These are phyloP conservation scores for Temnothorax unifasciatus DNA, from an alignment of 2,888 invertebrate genomes.

Conservation along the genomic window DNA sequence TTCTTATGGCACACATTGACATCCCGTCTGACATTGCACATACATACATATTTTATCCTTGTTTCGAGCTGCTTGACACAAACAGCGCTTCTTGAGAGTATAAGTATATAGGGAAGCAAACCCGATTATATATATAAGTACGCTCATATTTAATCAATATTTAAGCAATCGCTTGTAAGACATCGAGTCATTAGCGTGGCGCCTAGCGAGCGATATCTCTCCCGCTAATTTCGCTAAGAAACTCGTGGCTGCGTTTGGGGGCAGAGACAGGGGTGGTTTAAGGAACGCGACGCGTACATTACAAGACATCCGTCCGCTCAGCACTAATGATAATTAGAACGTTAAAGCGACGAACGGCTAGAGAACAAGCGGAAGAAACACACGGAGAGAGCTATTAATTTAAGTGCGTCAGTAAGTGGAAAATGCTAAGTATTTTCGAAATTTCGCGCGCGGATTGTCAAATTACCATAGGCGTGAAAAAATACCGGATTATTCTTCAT, in stretches of 20 bases:
- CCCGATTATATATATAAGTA: neutral
- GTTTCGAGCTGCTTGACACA: neutral
- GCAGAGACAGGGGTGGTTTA: slow-evolving; percentile 76
- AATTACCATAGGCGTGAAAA: neutral
- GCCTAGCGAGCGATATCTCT: slow-evolving; percentile 80
- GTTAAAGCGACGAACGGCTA: slow-evolving; percentile 81
- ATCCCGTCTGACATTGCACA: neutral
- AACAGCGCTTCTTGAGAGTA: neutral
- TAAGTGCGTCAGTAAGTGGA: slow-evolving; percentile 43
- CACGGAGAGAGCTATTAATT: slow-evolving; percentile 55
- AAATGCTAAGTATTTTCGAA: slow-evolving; percentile 33
- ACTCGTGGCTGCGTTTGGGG: slow-evolving; percentile 69
- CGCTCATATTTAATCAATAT: slow-evolving; percentile 74
- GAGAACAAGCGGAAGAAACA: slow-evolving; percentile 58
- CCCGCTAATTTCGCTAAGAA: slow-evolving; percentile 78
- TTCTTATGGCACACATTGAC: neutral
- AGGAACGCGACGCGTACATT: slow-evolving; percentile 78
- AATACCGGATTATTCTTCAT: neutral
- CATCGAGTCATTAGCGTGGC: slow-evolving; percentile 77
- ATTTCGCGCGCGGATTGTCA: neutral
- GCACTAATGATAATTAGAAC: slow-evolving; percentile 85
- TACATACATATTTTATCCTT: neutral
- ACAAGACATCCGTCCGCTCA: slow-evolving; percentile 82
- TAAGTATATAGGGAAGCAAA: slow-evolving; percentile 8
- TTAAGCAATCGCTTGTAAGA: slow-evolving; percentile 74